These are phyloP conservation scores for Pachypsylla venusta DNA, from an alignment of 1,140 invertebrate genomes.

Conservation along the genomic window DNA sequence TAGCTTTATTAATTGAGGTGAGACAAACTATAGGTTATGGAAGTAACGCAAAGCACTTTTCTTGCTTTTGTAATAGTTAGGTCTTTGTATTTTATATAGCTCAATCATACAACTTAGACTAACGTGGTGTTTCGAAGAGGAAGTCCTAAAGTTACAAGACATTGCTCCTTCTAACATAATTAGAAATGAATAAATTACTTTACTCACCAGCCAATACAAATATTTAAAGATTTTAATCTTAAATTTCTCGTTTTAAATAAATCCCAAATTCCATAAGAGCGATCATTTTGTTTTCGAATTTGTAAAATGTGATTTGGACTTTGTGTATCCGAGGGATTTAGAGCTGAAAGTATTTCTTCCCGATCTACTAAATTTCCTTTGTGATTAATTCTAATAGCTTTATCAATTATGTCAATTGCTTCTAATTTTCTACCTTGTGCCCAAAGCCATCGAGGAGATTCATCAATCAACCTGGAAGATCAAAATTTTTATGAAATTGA, in stretches of 20 bases:
- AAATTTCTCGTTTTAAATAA: slow-evolving; percentile 65
- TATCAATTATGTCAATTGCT: slow-evolving; percentile 53
- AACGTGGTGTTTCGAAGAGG: too few relatives aligned
- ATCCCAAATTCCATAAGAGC: slow-evolving; percentile 41
- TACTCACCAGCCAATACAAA: slow-evolving; percentile 59
- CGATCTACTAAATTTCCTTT: background rate
- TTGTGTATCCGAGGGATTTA: too few relatives aligned
- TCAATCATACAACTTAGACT: too few relatives aligned
- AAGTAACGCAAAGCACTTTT: too few relatives aligned
- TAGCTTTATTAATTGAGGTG: too few relatives aligned
- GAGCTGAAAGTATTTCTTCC: background rate
- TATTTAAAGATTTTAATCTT: slow-evolving; percentile 59
- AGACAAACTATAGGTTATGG: too few relatives aligned
- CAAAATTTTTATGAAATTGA: too few relatives aligned
- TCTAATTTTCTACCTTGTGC: slow-evolving; percentile 53
- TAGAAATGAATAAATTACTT: slow-evolving; percentile 16
- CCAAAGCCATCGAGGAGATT: slow-evolving; percentile 74
- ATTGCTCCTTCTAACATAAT: too few relatives aligned
- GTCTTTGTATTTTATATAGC: too few relatives aligned
- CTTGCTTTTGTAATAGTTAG: too few relatives aligned
- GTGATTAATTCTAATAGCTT: slow-evolving; percentile 49
- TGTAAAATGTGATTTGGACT: slow-evolving; percentile 40
- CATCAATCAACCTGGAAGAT: slow-evolving; percentile 66
- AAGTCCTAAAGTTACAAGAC: too few relatives aligned
- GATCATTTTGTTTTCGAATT: slow-evolving; percentile 25